Conservation (phyloP, 1,140 invertebrate genomes). For the Gonioctena quinquepunctata region DNA sequence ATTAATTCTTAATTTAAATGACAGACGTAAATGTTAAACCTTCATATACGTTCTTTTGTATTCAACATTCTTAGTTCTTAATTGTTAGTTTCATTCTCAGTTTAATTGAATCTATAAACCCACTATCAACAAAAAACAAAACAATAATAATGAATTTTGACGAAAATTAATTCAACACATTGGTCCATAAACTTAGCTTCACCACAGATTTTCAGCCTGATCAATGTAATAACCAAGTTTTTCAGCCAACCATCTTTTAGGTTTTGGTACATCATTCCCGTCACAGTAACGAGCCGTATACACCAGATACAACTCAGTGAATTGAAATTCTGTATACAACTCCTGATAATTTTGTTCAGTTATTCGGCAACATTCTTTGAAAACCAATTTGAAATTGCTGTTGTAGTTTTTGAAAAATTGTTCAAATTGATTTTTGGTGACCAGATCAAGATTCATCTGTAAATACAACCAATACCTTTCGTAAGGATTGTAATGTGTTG, state of each 20-base stretch:
- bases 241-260: neutral
- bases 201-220: conserved; percentile 1
- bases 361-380: conserved; percentile 42
- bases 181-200: too few species aligned
- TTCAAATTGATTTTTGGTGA: conserved; percentile 32
- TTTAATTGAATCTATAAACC: too few species aligned
- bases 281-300: conserved; percentile 11
- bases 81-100: too few species aligned
- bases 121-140: too few species aligned
- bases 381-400: conserved; percentile 36
- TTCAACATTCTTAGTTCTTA: too few species aligned
- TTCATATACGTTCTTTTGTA: too few species aligned
- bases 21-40: too few species aligned
- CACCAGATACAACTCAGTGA: conserved; percentile 38
- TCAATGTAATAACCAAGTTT: neutral
- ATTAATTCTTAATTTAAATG: too few species aligned
- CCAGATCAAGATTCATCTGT: conserved; percentile 18
- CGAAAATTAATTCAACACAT: too few species aligned
- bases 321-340: conserved; percentile 37
- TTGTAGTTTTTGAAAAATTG: conserved; percentile 32
- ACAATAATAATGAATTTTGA: too few species aligned
- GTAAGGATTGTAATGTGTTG: conserved; percentile 34
- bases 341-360: conserved; percentile 40
- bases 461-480: conserved; percentile 42
- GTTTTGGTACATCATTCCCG: neutral